These are phyloP conservation scores for Protobothrops mucrosquamatus DNA, from an alignment of 2,113 vertebrate species.

Conservation along the genomic window DNA sequence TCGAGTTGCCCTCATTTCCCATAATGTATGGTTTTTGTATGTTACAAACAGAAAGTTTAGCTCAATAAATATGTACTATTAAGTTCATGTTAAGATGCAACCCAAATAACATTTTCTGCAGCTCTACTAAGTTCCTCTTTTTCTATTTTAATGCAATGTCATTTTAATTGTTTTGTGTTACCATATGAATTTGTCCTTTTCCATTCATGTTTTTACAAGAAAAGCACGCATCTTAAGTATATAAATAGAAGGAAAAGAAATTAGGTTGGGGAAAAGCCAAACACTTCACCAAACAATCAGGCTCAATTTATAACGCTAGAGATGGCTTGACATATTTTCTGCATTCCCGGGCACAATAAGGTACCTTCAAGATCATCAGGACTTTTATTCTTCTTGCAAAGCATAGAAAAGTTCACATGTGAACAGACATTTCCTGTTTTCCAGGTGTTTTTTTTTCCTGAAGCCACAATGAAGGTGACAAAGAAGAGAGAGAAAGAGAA, in stretches of 20 bases:
- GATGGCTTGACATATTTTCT: conserved; percentile 18
- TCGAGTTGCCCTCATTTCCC: background rate
- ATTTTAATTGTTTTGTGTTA: background rate
- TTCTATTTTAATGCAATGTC: background rate
- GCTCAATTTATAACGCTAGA: background rate
- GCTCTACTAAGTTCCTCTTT: background rate
- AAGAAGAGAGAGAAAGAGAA: conserved; percentile 1
- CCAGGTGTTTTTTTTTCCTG: conserved; percentile 8
- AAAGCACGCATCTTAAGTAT: background rate
- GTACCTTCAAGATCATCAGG: conserved; percentile 55
- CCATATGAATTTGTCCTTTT: background rate
- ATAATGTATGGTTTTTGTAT: background rate
- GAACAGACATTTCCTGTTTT: conserved; percentile 46
- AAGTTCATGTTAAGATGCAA: background rate
- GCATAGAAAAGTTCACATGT: conserved; percentile 46
- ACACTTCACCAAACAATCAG: background rate
- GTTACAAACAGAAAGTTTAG: background rate
- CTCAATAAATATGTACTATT: background rate
- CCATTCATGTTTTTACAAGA: background rate
- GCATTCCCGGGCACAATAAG: conserved; percentile 54
- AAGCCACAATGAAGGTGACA: conserved; percentile 11
- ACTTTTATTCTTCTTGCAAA: conserved; percentile 55
- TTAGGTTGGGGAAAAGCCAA: background rate
- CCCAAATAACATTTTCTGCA: background rate
- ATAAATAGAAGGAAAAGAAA: background rate